Conservation (phyloP, 1,140 invertebrate species). For the Drosophila pruinosa region DNA sequence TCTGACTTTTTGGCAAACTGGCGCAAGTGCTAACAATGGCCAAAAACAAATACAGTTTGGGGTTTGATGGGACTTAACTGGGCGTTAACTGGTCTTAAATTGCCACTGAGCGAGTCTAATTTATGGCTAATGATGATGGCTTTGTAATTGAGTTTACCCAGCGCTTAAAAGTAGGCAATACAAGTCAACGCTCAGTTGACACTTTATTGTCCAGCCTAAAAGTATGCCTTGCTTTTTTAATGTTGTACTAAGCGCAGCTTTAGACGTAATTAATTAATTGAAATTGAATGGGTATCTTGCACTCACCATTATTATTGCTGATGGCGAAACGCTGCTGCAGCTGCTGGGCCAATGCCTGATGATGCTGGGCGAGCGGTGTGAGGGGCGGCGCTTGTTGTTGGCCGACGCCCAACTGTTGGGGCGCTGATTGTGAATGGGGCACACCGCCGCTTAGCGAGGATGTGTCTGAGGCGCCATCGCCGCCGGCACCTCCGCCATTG, state of each 20-base stretch:
- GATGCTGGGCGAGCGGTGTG: constrained; percentile 79
- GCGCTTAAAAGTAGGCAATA: constrained; percentile 33
- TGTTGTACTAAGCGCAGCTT: neutral
- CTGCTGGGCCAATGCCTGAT: constrained; percentile 82
- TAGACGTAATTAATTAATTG: neutral
- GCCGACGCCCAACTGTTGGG: constrained; percentile 72
- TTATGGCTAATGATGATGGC: constrained; percentile 53
- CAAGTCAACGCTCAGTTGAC: neutral
- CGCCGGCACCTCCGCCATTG: constrained; percentile 74
- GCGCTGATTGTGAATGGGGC: constrained; percentile 80
- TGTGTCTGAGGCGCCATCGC: constrained; percentile 83
- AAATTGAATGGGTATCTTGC: neutral
- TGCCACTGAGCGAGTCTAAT: constrained; percentile 46
- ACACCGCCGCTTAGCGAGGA: constrained; percentile 66
- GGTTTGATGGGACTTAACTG: constrained; percentile 35
- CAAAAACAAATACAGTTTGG: constrained; percentile 11
- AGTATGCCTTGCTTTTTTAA: constrained; percentile 32
- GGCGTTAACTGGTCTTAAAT: constrained; percentile 64
- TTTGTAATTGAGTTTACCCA: constrained; percentile 26
- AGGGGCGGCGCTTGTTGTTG: constrained; percentile 65
- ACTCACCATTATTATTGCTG: constrained; percentile 83
- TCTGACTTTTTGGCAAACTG: constrained; percentile 60
- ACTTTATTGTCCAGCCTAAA: neutral
- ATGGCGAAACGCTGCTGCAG: constrained; percentile 82
- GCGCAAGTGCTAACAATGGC: constrained; percentile 46